These are phyloP conservation scores for Drosophila demipolita DNA, from an alignment of 2,888 invertebrate genomes.

Conservation along the genomic window DNA sequence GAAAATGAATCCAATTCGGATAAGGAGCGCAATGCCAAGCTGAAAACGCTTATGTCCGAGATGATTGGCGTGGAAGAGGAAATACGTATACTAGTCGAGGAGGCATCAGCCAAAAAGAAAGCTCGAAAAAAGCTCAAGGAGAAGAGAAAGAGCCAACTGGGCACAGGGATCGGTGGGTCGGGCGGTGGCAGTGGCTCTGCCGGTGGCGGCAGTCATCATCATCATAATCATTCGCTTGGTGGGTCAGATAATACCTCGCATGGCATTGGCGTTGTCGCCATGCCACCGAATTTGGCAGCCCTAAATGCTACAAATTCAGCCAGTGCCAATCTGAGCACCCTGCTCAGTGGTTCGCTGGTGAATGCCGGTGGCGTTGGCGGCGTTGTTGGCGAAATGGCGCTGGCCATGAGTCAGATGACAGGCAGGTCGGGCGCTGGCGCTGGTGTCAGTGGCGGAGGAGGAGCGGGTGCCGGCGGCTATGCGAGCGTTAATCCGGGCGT, in stretches of 20 bases:
- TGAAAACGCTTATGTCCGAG: constrained; percentile 93
- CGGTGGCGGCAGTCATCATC: constrained; percentile 71
- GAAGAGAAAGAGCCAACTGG: constrained; percentile 87
- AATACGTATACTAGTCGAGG: constrained; percentile 94
- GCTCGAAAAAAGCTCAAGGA: constrained; percentile 93
- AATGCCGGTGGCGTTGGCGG: constrained; percentile 70
- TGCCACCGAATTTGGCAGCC: constrained; percentile 3
- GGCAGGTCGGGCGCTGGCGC: background rate
- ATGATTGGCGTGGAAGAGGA: constrained; percentile 94
- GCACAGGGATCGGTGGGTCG: constrained; percentile 84
- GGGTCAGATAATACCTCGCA: constrained; percentile 65
- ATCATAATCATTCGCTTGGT: constrained; percentile 40
- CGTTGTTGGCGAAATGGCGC: constrained; percentile 68
- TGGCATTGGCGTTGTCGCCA: background rate
- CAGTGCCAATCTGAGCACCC: constrained; percentile 62
- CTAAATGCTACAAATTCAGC: constrained; percentile 48
- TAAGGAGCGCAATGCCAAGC: constrained; percentile 94
- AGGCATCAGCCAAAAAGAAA: constrained; percentile 93
- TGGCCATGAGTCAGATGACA: constrained; percentile 76
- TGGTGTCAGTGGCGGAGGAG: constrained; percentile 29
- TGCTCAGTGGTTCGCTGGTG: constrained; percentile 73
- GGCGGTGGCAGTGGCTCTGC: constrained; percentile 82
- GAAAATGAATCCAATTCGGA: constrained; percentile 94
- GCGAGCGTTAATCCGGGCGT: constrained; percentile 51
- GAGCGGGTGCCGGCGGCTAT: constrained; percentile 75